Evolutionary conservation across 1,140 invertebrate genomes (phyloP), one percentile per base, ranked within the genome.

Genomic region (Centruroides sculpturatus): DNA sequence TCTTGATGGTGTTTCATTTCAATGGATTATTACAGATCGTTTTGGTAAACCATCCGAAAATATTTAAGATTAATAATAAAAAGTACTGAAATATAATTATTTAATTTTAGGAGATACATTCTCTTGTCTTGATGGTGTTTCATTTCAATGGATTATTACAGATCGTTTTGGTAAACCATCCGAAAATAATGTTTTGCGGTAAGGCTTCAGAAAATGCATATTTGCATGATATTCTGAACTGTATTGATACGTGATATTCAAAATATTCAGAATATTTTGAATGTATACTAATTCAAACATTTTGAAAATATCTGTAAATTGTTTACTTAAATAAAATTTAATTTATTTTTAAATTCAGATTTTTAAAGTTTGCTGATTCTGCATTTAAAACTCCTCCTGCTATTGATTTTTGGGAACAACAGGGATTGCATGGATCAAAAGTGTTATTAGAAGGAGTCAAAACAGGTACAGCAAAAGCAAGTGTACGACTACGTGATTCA

Each of bases 401-500:
- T 6, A 81, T 97, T 56, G 80, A 82, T 11, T 77, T 80, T 47
- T 78, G 97, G 64, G 93, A 97, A 73, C 75, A 80, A 12, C 70
- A 77, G 55, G 86, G 85, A 6, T 76, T 81, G 47, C 81, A 81
- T 66, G 91, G 91, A 1, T 82, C 89, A 68, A 84, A 85, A 59
- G 84, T 93, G 48, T 75, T 98, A n/a, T 73, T 98, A 6, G 92
- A 97, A 78, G 94, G 94, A 23, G 81, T 92, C 34, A 85, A 87
- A 66, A 96, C 93, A 66, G n/a, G n/a, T 55, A 84, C 89, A 65
- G 86, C 88, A 5, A 86, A 83, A 69, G 74, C 82, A 3, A 71
- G 70, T 41, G 78, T 78, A 4, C 71, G 67, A 61, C 68, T 81
- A 13, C 67, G 66, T 36, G 78, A 80, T 62, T 59, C 67, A n/a